phyloP scores from a whole-genome alignment of 2,797 vertebrate species.

The Typhlichthys subterraneus region DNA sequence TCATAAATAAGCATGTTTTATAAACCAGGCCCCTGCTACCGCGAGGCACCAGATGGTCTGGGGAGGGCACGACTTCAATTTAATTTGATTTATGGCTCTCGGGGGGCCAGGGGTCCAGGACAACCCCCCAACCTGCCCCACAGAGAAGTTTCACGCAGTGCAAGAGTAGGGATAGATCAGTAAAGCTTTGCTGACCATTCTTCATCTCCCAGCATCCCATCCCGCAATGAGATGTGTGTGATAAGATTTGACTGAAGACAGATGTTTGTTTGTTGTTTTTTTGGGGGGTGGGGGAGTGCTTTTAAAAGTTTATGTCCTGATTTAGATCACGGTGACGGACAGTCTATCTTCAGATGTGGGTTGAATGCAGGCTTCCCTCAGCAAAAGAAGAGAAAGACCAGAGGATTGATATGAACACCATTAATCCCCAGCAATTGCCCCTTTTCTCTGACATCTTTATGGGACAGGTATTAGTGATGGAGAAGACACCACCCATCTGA shows the following conservation, averaged over 20 bases:
- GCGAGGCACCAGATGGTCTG: slow-evolving; percentile 44
- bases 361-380: slow-evolving; percentile 12
- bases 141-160: not conserved
- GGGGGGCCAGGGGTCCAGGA: slow-evolving; percentile 30
- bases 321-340: not conserved
- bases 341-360: too few relatives aligned
- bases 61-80: slow-evolving; percentile 40
- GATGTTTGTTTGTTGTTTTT: slow-evolving; percentile 1
- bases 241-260: slow-evolving; percentile 31
- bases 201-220: slow-evolving; percentile 8
- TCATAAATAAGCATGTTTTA: not conserved
- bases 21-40: slow-evolving; percentile 17
- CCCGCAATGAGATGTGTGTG: slow-evolving; percentile 24
- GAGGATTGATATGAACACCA: slow-evolving; percentile 9
- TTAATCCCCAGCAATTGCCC: slow-evolving; percentile 37
- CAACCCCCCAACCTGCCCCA: slow-evolving; percentile 13
- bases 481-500: too few relatives aligned
- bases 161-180: slow-evolving; percentile 29
- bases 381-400: slow-evolving; percentile 39
- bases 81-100: slow-evolving; percentile 65
- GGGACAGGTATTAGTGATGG: slow-evolving; percentile 11
- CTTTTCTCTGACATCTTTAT: slow-evolving; percentile 43
- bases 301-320: slow-evolving; percentile 32
- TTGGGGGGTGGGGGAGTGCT: too few relatives aligned
- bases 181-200: slow-evolving; percentile 35